Evolutionary conservation across 1,140 invertebrate species (phyloP).

Genomic region (Vanessa tameamea): DNA sequence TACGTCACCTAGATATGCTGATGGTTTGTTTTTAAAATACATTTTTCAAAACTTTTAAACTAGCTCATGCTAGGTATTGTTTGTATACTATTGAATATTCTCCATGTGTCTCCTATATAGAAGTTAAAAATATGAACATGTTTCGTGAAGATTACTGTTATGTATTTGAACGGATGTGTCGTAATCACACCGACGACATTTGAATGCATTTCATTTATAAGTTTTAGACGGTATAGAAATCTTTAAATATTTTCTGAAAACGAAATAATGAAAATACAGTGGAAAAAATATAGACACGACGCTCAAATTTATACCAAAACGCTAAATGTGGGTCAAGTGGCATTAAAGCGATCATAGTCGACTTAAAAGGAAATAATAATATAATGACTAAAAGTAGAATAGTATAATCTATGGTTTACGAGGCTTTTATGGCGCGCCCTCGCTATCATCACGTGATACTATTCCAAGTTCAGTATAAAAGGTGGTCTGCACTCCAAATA

Average conservation of each 20-base stretch:
- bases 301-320: neutral
- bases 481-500: neutral
- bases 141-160: no score
- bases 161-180: no score
- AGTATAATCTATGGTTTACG: slow-evolving; percentile 1
- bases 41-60: no score
- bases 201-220: no score
- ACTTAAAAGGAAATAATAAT: slow-evolving; percentile 3
- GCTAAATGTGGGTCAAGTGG: neutral
- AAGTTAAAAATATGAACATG: no score
- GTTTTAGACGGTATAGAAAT: no score
- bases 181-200: no score
- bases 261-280: no score
- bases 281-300: neutral
- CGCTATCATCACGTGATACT: neutral
- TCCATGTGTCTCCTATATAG: no score
- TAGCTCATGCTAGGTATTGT: no score
- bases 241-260: no score
- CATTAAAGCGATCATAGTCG: neutral
- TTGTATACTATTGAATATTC: no score
- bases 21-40: slow-evolving; percentile 81
- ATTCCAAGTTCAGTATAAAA: neutral
- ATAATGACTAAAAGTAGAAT: neutral
- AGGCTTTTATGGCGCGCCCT: neutral
- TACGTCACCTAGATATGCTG: slow-evolving; percentile 89